A percentile compares a stretch with the other conserved stretches of the same genome.
Evolutionary conservation across 2,113 vertebrate species (phyloP).

Genomic region (Orthonyx spaldingii): DNA sequence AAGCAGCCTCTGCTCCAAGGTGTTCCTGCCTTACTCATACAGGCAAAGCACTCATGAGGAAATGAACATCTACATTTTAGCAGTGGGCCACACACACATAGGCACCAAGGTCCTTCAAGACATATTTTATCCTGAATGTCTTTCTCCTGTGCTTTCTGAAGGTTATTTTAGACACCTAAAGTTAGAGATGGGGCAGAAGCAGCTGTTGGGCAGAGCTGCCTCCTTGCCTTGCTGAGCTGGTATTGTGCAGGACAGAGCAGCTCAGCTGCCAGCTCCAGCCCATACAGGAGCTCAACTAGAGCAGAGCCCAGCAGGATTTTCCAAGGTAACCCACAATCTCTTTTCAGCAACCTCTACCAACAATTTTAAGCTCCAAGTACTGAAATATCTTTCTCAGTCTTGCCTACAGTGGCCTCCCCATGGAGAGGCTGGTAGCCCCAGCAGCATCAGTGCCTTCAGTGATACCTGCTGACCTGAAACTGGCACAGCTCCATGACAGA

Average conservation of each 20-base stretch:
- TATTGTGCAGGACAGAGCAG: neutral
- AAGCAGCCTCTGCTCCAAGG: neutral
- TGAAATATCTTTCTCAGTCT: neutral
- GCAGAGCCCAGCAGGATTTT: neutral
- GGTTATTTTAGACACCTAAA: neutral
- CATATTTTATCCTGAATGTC: neutral
- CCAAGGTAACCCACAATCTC: neutral
- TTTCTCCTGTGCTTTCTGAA: neutral
- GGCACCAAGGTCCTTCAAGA: neutral
- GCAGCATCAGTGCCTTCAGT: rapidly evolving
- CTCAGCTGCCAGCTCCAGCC: neutral
- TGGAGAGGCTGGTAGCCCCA: neutral
- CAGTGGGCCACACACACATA: neutral
- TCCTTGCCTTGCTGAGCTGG: neutral
- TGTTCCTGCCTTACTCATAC: neutral
- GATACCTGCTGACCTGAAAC: neutral
- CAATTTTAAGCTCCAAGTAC: neutral
- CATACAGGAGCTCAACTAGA: rapidly evolving
- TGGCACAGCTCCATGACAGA: rapidly evolving
- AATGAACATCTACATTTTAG: neutral
- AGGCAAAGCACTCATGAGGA: neutral
- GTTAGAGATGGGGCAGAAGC: neutral
- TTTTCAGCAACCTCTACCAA: neutral
- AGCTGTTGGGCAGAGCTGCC: neutral
- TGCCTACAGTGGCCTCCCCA: neutral